These are phyloP conservation scores for Oscheius sp. DNA, from an alignment of 2,888 invertebrate species.

Conservation along the genomic window DNA sequence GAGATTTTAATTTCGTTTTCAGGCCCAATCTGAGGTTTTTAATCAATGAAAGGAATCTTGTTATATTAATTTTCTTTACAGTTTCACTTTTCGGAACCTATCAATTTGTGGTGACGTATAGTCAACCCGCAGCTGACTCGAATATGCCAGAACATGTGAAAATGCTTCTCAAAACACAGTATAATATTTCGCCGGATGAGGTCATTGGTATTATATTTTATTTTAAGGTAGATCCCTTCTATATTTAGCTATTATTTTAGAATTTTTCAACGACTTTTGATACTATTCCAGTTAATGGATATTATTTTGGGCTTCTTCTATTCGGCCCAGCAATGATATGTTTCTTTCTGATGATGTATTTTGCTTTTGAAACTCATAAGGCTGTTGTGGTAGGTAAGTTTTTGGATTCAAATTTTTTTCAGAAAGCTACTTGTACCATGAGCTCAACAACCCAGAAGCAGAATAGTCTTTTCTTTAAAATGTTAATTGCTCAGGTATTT, in stretches of 20 bases:
- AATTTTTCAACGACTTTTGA: not conserved
- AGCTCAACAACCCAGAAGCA: not conserved
- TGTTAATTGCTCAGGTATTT: not conserved
- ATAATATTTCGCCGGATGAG: not conserved
- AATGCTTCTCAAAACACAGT: not conserved
- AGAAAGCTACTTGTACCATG: constrained; percentile 1
- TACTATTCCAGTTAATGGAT: not conserved
- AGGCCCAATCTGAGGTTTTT: not conserved
- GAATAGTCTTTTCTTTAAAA: not conserved
- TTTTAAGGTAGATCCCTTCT: not conserved
- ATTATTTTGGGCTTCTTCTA: not conserved
- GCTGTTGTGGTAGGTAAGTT: not conserved
- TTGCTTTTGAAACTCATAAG: not conserved
- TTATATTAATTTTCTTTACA: not conserved
- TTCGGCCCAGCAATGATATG: not conserved
- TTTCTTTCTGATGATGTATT: not conserved
- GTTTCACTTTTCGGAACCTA: not conserved
- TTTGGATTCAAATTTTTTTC: not conserved
- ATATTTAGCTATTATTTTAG: not conserved
- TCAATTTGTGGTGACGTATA: not conserved
- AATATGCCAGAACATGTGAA: not conserved
- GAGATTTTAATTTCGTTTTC: not conserved
- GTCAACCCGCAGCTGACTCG: not conserved
- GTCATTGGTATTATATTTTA: not conserved
- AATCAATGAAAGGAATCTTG: not conserved